Evolutionary conservation across 2,797 vertebrate genomes (phyloP).

Genomic region (Selene dorsalis): DNA sequence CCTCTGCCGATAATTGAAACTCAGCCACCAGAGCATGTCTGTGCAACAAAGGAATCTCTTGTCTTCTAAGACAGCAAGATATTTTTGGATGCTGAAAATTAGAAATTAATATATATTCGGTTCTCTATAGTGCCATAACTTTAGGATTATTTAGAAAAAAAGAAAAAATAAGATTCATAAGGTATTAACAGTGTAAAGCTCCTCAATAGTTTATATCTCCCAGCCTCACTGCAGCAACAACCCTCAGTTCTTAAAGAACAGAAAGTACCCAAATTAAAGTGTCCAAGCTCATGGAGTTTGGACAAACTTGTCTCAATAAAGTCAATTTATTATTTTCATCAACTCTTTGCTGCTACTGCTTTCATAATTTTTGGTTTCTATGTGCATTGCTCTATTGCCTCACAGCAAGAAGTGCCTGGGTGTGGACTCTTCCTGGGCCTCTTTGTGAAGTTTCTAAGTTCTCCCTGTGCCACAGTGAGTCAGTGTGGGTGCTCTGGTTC

Average conservation of each 20-base stretch:
- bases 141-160: not conserved
- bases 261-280: slow-evolving; percentile 7
- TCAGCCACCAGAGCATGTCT: slow-evolving; percentile 22
- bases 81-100: slow-evolving; percentile 29
- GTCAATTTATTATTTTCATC: not conserved
- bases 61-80: slow-evolving; percentile 17
- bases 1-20: slow-evolving; percentile 51
- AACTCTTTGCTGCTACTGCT: not conserved
- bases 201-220: slow-evolving; percentile 2
- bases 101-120: slow-evolving; percentile 23
- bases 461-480: not conserved
- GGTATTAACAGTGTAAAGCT: not conserved
- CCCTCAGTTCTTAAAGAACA: not conserved
- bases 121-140: not conserved
- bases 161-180: not conserved
- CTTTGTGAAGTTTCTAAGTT: slow-evolving; percentile 27
- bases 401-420: not conserved
- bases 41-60: slow-evolving; percentile 23
- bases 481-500: slow-evolving; percentile 28
- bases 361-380: not conserved
- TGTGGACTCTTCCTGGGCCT: slow-evolving; percentile 18
- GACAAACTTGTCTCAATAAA: slow-evolving; percentile 6
- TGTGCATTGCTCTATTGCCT: not conserved
- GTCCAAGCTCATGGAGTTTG: not conserved
- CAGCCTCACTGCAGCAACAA: not conserved